phyloP scores from a whole-genome alignment of 2,797 vertebrate species.

The Cossypha polioptera region DNA sequence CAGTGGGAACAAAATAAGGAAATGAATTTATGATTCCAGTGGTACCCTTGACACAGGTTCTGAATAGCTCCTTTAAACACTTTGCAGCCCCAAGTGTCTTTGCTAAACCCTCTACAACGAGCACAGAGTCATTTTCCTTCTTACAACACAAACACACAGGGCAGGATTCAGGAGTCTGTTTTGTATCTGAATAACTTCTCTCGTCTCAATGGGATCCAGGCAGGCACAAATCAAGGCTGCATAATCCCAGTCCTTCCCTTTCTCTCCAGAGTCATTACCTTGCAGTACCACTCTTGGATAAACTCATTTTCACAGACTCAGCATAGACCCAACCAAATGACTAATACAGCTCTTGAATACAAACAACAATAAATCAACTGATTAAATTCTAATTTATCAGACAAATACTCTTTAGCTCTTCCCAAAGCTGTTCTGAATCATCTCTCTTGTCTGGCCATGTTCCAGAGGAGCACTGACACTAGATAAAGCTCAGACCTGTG shows the following conservation, averaged over 20 bases:
- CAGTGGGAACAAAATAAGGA: background rate
- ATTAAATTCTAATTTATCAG: slow-evolving; percentile 17
- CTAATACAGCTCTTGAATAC: background rate
- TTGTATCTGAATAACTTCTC: background rate
- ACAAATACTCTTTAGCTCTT: slow-evolving; percentile 14
- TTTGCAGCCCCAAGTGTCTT: background rate
- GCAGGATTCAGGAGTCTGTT: background rate
- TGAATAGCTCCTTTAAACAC: slow-evolving; percentile 26
- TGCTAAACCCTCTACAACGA: background rate
- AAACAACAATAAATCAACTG: slow-evolving; percentile 26
- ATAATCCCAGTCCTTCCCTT: background rate
- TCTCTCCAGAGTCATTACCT: background rate
- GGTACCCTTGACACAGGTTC: background rate
- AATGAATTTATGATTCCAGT: background rate
- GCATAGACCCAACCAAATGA: background rate
- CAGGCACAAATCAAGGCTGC: background rate
- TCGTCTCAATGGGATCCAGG: background rate
- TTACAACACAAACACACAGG: background rate
- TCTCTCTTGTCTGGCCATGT: background rate
- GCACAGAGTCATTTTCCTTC: background rate
- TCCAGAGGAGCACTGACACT: background rate
- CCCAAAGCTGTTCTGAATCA: background rate
- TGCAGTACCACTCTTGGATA: background rate
- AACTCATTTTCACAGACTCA: background rate
- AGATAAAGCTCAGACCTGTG: background rate